Evolutionary conservation across 2,888 invertebrate genomes (phyloP).

Genomic region (Drosophila kanekoi): DNA sequence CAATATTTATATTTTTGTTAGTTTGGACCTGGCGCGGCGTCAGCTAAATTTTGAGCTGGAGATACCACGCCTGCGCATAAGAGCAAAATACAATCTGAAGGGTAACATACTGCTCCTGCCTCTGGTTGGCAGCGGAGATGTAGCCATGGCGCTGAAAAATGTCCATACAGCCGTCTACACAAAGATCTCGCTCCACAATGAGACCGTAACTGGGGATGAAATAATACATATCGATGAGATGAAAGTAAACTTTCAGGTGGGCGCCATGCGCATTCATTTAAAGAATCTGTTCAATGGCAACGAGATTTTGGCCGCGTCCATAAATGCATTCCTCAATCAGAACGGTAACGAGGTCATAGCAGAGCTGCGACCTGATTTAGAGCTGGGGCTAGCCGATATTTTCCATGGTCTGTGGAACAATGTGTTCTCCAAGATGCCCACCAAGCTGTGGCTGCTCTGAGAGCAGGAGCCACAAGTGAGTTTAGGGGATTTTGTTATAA

Average conservation of each 20-base stretch:
- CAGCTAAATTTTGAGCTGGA: slow-evolving; percentile 86
- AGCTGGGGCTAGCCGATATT: slow-evolving; percentile 86
- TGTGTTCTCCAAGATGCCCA: slow-evolving; percentile 87
- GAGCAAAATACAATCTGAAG: slow-evolving; percentile 87
- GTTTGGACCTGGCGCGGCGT: slow-evolving; percentile 86
- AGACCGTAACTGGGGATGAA: slow-evolving; percentile 84
- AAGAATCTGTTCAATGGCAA: slow-evolving; percentile 88
- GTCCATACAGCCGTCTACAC: slow-evolving; percentile 86
- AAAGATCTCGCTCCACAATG: slow-evolving; percentile 85
- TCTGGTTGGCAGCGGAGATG: slow-evolving; percentile 87
- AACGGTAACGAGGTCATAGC: slow-evolving; percentile 87
- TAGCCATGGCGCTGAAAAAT: slow-evolving; percentile 86
- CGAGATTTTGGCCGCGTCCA: slow-evolving; percentile 87
- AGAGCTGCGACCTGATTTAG: slow-evolving; percentile 87
- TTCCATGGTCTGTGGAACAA: slow-evolving; percentile 87
- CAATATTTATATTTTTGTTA: slow-evolving; percentile 62
- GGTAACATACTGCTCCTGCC: slow-evolving; percentile 87
- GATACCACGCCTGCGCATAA: slow-evolving; percentile 87
- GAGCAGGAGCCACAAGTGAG: neutral
- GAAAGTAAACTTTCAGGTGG: slow-evolving; percentile 87
- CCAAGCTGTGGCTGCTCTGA: slow-evolving; percentile 86
- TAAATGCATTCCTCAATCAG: slow-evolving; percentile 87
- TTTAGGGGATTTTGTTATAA: slow-evolving; percentile 41
- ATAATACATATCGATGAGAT: slow-evolving; percentile 86
- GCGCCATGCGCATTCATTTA: slow-evolving; percentile 86